Evolutionary conservation across 92 coral and sea anemone species (phyloP).

Genomic region (Pocillopora meandrina): DNA sequence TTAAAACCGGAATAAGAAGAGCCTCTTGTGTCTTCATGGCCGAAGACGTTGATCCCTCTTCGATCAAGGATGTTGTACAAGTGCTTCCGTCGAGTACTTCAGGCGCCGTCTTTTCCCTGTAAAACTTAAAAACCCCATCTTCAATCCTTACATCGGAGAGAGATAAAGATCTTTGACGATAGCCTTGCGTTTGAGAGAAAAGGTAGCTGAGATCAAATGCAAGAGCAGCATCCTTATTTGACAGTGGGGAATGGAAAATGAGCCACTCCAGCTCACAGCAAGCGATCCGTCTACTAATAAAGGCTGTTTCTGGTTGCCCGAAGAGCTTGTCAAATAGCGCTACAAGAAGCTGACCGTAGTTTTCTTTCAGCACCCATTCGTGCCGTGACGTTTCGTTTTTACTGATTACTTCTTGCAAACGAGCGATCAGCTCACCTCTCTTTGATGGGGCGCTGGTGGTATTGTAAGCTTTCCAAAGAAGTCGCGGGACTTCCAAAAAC

Average conservation of each 20-base stretch:
- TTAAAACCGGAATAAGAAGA: background rate
- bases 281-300: background rate
- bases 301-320: too few species aligned
- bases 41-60: background rate
- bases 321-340: too few species aligned
- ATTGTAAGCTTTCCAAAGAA: constrained; percentile 31
- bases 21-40: background rate
- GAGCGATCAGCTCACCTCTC: background rate
- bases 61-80: background rate
- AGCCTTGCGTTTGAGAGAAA: too few species aligned
- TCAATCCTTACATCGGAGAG: background rate
- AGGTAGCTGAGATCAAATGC: background rate
- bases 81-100: background rate
- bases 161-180: background rate
- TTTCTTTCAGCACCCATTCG: too few species aligned
- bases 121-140: background rate
- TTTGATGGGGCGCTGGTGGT: background rate
- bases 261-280: constrained; percentile 43
- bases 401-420: constrained; percentile 2
- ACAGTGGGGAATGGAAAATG: background rate
- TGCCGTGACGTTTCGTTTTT: too few species aligned
- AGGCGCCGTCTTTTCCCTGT: background rate
- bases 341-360: too few species aligned
- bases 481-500: constrained; percentile 13
- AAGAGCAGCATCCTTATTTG: constrained; percentile 14